phyloP scores from a whole-genome alignment of 2,888 invertebrate genomes.

The Antheraea assamensis region DNA sequence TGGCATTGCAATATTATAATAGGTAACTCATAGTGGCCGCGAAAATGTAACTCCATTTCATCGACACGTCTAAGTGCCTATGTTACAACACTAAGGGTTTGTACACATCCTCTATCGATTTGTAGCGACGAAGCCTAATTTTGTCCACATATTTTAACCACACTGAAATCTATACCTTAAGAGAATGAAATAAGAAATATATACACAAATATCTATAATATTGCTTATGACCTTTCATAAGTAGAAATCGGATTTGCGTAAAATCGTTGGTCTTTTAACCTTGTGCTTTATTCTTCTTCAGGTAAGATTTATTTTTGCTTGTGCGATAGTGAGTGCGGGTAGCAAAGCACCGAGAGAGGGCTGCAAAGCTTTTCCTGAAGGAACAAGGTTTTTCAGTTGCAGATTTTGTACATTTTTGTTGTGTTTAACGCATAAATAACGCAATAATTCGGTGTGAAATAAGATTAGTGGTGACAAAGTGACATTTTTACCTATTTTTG shows the following conservation, averaged over 20 bases:
- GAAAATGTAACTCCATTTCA: neutral
- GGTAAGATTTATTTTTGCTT: constrained; percentile 1
- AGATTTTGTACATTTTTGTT: neutral
- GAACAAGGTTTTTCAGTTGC: constrained; percentile 9
- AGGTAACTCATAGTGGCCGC: neutral
- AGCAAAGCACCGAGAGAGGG: neutral
- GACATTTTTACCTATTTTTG: neutral
- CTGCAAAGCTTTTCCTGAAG: neutral
- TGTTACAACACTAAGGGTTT: constrained; percentile 44
- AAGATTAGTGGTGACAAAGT: neutral
- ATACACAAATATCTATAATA: neutral
- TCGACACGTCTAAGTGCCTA: constrained; percentile 10
- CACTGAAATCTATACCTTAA: neutral
- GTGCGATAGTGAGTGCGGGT: neutral
- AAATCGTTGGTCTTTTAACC: neutral
- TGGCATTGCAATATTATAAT: too few relatives aligned
- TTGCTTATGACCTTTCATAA: neutral
- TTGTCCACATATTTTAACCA: constrained; percentile 38
- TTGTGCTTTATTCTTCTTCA: neutral
- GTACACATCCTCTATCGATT: constrained; percentile 70
- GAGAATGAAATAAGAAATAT: neutral
- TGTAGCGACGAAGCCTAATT: constrained; percentile 64
- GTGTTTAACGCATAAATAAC: neutral
- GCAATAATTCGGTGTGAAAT: neutral
- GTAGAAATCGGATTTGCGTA: neutral